Base-by-base conservation (phyloP, 2,113 vertebrate species). In the Campylorhamphus procurvoides region DNA sequence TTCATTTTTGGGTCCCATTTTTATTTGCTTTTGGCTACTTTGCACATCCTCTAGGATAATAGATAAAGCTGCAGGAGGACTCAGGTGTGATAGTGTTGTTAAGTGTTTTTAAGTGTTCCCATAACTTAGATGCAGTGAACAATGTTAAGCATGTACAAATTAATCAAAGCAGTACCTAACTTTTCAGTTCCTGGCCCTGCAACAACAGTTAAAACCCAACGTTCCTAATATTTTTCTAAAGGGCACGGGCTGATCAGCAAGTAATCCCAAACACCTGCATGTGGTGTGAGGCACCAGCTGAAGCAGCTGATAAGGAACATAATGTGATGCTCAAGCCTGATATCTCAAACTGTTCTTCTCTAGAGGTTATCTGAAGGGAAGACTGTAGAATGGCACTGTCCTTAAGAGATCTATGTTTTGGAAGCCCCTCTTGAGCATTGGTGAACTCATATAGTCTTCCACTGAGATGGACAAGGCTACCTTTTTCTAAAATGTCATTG, bases 251-350 rank as follows among this genome's bases (percentile, higher is more conserved):
- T 93, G 72, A 90, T 77, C 55, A 39, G 49, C 28, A 90, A 83
- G 50, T 88, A 92, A 90, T 80, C 63, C 72, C 92, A 59, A 92
- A 93, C 49, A 90, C 72, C 42, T 28, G 64, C 50, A 79, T 44
- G 28, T 85, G 67, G 53, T 85, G 75, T 64, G 19, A 87, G 62
- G 28, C 93, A 37, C 58, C 78, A 73, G 82, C 71, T 92, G 82
- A 97, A 90, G 68, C 31, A 62, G 59, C 58, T 92, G 94, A 92
- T 90, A 95, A 94, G 88, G 90, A 92, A 69, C 46, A 49, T 60
- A 83, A 85, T 80, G 44, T 90, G 82, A 93, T 93, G 31, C 31
- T 92, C 6, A 4, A 85, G 55, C 18, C 35, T 0, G 29, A 94
- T 95, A 93, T 62, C 85, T 85, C 78, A 90, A 82, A 39, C 58